Conservation (phyloP, 2,113 vertebrate genomes). For the Anarrhichthys ocellatus region DNA sequence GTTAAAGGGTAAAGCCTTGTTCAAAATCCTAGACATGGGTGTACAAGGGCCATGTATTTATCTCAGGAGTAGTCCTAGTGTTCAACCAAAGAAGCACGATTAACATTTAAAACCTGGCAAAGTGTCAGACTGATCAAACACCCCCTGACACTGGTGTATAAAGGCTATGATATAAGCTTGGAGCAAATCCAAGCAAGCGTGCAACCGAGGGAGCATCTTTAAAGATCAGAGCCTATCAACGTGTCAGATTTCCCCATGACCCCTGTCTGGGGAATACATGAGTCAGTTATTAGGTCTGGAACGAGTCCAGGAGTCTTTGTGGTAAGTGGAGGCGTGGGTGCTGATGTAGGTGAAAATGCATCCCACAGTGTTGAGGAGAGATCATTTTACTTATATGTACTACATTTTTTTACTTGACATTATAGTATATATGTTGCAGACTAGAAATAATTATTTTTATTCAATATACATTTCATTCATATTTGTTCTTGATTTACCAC, state of each 20-base stretch:
- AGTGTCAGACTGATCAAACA: constrained; percentile 67
- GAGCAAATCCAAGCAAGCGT: constrained; percentile 57
- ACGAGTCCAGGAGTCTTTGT: constrained; percentile 35
- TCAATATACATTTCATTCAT: not conserved
- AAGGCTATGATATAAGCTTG: constrained; percentile 59
- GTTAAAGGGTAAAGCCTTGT: constrained; percentile 5
- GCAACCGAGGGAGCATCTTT: constrained; percentile 57
- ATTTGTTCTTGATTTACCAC: not conserved
- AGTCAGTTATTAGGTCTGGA: constrained; percentile 57
- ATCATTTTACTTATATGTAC: not conserved
- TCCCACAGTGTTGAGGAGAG: constrained; percentile 7
- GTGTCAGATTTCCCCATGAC: constrained; percentile 61
- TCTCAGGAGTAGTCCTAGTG: constrained; percentile 2
- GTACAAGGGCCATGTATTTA: constrained; percentile 30
- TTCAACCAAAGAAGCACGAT: constrained; percentile 52
- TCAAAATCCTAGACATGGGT: constrained; percentile 13
- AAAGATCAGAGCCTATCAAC: constrained; percentile 68
- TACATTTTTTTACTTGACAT: not conserved
- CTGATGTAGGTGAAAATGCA: constrained; percentile 49
- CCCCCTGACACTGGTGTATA: constrained; percentile 48
- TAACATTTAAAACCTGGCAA: constrained; percentile 66
- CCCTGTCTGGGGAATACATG: constrained; percentile 46
- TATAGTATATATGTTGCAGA: not conserved
- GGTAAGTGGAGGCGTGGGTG: constrained; percentile 21
- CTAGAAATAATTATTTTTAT: not conserved